These are phyloP conservation scores for Stenolophus ochropezus DNA, from an alignment of 2,888 invertebrate genomes.

Conservation along the genomic window DNA sequence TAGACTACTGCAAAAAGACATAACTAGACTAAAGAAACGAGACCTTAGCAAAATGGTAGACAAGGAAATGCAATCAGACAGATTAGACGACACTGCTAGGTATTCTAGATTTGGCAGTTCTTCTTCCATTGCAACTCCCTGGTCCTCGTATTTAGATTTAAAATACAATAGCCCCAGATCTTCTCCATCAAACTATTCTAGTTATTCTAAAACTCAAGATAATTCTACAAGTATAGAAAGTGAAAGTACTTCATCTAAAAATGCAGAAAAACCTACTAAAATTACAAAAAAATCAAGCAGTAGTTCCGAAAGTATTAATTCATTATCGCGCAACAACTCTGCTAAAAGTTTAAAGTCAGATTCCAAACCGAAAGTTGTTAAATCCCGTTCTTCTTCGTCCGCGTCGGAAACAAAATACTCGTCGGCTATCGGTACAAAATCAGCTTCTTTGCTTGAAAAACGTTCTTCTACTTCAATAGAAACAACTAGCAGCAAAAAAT, in stretches of 20 bases:
- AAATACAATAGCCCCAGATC: conserved; percentile 72
- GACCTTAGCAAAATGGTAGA: conserved; percentile 76
- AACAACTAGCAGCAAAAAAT: conserved; percentile 42
- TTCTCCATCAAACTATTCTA: conserved; percentile 42
- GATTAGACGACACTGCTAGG: conserved; percentile 81
- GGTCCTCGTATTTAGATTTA: conserved; percentile 78
- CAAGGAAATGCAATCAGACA: conserved; percentile 84
- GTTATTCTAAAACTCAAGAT: conserved; percentile 36
- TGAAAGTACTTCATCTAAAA: conserved; percentile 18
- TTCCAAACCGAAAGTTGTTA: conserved; percentile 73
- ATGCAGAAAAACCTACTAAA: conserved; percentile 53
- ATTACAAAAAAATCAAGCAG: conserved; percentile 62
- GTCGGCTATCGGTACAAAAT: conserved; percentile 63
- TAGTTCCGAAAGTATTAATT: conserved; percentile 69
- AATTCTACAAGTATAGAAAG: conserved; percentile 39
- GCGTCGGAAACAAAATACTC: conserved; percentile 50
- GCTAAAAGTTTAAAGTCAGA: conserved; percentile 72
- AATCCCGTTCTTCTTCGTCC: conserved; percentile 67
- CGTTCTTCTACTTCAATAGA: not conserved
- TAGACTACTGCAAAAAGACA: conserved; percentile 82
- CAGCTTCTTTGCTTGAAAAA: not conserved
- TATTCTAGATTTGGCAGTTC: conserved; percentile 81
- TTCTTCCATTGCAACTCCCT: conserved; percentile 75
- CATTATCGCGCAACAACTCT: conserved; percentile 72
- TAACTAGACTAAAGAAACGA: conserved; percentile 77